Base-by-base conservation (phyloP, 2,888 invertebrate species). In the Erannis defoliaria region DNA sequence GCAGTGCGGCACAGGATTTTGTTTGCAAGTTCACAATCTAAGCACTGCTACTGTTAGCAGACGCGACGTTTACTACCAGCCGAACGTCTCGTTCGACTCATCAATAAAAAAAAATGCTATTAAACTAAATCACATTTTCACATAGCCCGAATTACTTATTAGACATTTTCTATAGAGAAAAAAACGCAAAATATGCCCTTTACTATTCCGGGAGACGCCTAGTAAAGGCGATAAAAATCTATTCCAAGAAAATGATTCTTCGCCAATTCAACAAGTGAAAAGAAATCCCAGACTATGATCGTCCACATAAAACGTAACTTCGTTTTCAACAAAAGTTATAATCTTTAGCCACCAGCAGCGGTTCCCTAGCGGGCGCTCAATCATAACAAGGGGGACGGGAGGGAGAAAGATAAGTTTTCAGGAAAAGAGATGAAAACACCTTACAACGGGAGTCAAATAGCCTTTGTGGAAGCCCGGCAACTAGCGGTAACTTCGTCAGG, bases 351-450 rank as follows among this genome's bases (percentile, higher is more conserved):
- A 67, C 68, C 66, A 65, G 68, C 66, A 65, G 68, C 50, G 64
- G 71, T 75, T 72, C 73, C 72, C 58, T n/a, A 53, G 74, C 54
- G 76, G 71, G 77, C 60, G 54, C 73, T 82, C 77, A 73, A 74
- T 81, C 80, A 77, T 78, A 76, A 76, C 75, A 75, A 68, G 70
- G 61, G 40, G 68, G 58, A 42, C 16, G 14, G 55, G 50, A 33
- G 71, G 49, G 42, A 42, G 56, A 26, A 67, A 56, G 48, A 53
- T 57, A 68, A 71, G 65, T 75, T 74, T 66, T 68, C 65, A 62
- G 67, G 72, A 75, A 78, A 80, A 80, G 77, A 78, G 77, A 78
- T 74, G 75, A 78, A 77, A 79, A 73, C 75, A 75, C 75, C 73
- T 74, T 70, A 76, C 74, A 72, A 72, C 69, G 62, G 72, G 64